These are phyloP conservation scores for Petrocephalus schoutedeni DNA, from an alignment of 2,797 vertebrate species.

Conservation along the genomic window DNA sequence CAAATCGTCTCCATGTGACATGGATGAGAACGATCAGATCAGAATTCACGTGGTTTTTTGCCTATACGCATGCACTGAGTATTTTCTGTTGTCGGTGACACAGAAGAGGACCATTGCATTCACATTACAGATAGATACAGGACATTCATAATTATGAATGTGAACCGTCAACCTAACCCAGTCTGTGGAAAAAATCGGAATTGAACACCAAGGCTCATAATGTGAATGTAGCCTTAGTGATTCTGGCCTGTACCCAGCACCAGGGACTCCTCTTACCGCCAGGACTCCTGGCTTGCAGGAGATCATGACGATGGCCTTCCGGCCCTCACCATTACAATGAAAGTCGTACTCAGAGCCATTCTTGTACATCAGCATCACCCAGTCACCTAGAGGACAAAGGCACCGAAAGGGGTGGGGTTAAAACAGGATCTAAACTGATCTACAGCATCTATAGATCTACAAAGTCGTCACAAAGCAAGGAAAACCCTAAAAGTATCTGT, in stretches of 20 bases:
- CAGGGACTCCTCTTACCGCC: constrained; percentile 52
- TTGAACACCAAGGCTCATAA: neutral
- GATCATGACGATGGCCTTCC: constrained; percentile 84
- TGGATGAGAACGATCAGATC: neutral
- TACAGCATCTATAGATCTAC: neutral
- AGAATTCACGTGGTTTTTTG: neutral
- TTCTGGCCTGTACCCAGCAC: neutral
- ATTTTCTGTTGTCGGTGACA: neutral
- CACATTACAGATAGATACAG: neutral
- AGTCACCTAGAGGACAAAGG: constrained; percentile 65
- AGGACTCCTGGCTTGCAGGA: constrained; percentile 69
- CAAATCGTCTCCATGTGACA: neutral
- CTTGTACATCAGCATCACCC: constrained; percentile 83
- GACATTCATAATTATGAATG: neutral
- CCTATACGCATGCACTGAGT: neutral
- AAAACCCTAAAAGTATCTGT: neutral
- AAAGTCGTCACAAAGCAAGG: neutral
- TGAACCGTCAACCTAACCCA: neutral
- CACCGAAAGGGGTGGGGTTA: neutral
- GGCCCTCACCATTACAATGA: constrained; percentile 68
- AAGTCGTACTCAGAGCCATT: constrained; percentile 67
- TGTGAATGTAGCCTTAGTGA: neutral
- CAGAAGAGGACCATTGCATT: neutral
- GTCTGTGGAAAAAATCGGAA: neutral
- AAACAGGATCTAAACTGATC: neutral